A percentile compares a stretch with the other conserved stretches of the same genome.
Conservation (phyloP, 2,113 vertebrate genomes). For the Peucedramus taeniatus region DNA sequence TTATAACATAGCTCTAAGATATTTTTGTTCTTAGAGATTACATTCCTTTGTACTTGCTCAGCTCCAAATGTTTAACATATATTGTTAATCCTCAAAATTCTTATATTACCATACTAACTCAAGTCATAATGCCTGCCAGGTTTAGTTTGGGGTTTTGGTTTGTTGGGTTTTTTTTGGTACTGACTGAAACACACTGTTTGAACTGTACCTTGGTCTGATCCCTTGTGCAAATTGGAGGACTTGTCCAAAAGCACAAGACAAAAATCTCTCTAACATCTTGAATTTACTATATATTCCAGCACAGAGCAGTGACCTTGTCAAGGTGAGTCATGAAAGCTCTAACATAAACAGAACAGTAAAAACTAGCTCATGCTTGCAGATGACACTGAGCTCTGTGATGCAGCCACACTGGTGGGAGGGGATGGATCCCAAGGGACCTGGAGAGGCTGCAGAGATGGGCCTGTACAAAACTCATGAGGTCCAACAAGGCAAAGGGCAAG, state of each 20-base stretch:
- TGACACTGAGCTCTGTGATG: accelerated
- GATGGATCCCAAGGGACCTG: not conserved
- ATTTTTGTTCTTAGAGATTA: not conserved
- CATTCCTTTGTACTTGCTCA: not conserved
- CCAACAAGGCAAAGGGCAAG: not conserved
- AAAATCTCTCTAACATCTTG: not conserved
- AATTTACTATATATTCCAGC: not conserved
- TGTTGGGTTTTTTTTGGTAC: not conserved
- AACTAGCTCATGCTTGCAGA: not conserved
- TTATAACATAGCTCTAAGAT: not conserved
- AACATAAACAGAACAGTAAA: not conserved
- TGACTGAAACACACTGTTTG: not conserved
- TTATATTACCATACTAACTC: not conserved
- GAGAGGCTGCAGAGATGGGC: not conserved
- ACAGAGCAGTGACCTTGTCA: not conserved
- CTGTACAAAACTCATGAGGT: not conserved
- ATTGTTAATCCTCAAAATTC: not conserved
- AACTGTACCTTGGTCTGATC: not conserved
- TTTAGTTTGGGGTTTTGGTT: not conserved
- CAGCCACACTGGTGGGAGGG: not conserved
- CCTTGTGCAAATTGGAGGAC: not conserved
- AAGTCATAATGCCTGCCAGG: not conserved
- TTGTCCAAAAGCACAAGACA: not conserved
- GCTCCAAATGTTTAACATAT: not conserved
- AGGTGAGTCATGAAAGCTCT: not conserved